phyloP scores from a whole-genome alignment of 2,888 invertebrate genomes.

The Hylaea fasciaria region DNA sequence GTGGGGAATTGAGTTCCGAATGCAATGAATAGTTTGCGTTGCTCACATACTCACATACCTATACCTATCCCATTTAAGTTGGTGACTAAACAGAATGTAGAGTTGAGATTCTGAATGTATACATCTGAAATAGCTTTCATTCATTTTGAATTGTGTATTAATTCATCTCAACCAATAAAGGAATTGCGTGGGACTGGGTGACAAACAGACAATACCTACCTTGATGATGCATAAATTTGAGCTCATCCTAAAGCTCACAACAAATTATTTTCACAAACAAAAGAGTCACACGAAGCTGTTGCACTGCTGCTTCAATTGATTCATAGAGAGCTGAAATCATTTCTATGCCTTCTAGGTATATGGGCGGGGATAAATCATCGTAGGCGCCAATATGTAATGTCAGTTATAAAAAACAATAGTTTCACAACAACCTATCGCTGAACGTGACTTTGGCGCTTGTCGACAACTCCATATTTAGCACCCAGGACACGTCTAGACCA shows the following conservation, averaged over 20 bases:
- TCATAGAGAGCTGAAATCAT: conserved; percentile 2
- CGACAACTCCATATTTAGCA: conserved; percentile 43
- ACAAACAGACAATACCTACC: conserved; percentile 1
- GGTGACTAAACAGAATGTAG: no score
- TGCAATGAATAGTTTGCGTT: no score
- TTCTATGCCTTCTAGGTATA: conserved; percentile 5
- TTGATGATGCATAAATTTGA: conserved; percentile 8
- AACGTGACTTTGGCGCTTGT: conserved; percentile 62
- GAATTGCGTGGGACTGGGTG: background rate
- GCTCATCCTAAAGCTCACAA: conserved; percentile 16
- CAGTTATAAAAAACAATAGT: conserved; percentile 35
- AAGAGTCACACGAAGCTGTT: conserved; percentile 2
- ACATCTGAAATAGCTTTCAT: background rate
- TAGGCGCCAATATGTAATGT: conserved; percentile 18
- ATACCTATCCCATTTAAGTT: no score
- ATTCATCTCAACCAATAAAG: conserved; percentile 1
- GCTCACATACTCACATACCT: background rate
- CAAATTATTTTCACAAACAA: conserved; percentile 11
- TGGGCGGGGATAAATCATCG: conserved; percentile 19
- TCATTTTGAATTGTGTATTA: conserved; percentile 1
- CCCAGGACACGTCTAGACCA: conserved; percentile 63
- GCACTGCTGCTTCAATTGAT: conserved; percentile 7
- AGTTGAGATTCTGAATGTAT: no score
- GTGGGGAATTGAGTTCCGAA: no score
- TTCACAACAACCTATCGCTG: conserved; percentile 49